Base-by-base conservation (phyloP, 2,888 invertebrate species). In the Cryptophagus acutangulus region DNA sequence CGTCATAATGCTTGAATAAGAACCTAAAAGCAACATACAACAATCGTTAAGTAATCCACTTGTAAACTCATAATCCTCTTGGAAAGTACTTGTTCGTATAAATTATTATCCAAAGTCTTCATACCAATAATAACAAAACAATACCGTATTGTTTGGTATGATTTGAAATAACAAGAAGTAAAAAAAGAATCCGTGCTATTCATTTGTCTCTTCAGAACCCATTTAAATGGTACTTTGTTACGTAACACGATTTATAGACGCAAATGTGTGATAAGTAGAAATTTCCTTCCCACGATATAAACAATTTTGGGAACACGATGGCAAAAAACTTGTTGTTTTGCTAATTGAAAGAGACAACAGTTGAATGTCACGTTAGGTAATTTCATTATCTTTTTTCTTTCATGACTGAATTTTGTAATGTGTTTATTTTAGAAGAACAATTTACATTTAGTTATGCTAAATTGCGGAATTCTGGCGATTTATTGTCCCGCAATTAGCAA, bases 241-340 rank as follows among this genome's bases (percentile, higher is more conserved):
- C 24, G 24, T 20, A 20, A 20, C 24, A 20, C 6, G n/a, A 20
- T 6, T 20, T 8, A 8, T 6, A n/a, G 24, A 6, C 24, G n/a
- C 24, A 20, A 6, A 20, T 20, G n/a, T 8, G 24, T 20, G n/a
- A 6, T 8, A 8, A n/a, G n/a, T 20, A 8, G 24, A 20, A 20
- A 20, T 20, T n/a, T 6, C 24, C 24, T 20, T 20, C 24, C 24
- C 24, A 20, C 24, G 24, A 20, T n/a, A 8, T 20, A 20, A n/a
- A n/a, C 24, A 20, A 20, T 20, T 20, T 20, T 20, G 24, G 24
- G 24, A 20, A 20, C 24, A 20, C 24, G 24, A n/a, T n/a, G n/a
- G n/a, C n/a, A 20, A 20, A 20, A 8, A 6, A 20, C 6, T 8
- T n/a, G n/a, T 8, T 6, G 24, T 20, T 20, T 20, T 20, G 24